Conservation (phyloP, 1,140 invertebrate genomes). For the Eumaeus atala region DNA sequence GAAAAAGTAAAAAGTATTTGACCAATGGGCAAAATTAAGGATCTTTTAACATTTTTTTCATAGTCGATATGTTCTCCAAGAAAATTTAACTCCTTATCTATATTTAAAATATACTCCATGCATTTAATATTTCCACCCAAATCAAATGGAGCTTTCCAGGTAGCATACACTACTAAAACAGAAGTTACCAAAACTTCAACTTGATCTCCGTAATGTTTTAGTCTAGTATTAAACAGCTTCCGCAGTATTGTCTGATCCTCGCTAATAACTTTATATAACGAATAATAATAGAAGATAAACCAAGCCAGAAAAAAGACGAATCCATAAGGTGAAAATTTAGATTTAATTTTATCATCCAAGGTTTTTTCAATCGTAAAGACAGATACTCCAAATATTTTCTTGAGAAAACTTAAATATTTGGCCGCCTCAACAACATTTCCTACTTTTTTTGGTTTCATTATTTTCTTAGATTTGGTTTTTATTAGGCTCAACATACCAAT, state of each 20-base stretch:
- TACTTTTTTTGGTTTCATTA: conserved; percentile 17
- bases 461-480: conserved; percentile 1
- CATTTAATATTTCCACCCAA: conserved; percentile 27
- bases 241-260: conserved; percentile 43
- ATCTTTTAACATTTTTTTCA: conserved; percentile 20
- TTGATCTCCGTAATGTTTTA: conserved; percentile 48
- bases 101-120: conserved; percentile 29
- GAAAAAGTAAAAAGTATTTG: conserved; percentile 26
- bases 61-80: conserved; percentile 34
- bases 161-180: conserved; percentile 32
- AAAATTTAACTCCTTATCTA: conserved; percentile 34
- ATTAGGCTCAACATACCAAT: conserved; percentile 1
- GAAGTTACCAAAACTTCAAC: conserved; percentile 35
- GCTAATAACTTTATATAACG: conserved; percentile 26
- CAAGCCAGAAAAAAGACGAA: conserved; percentile 34
- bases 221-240: conserved; percentile 39
- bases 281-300: conserved; percentile 36
- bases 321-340: conserved; percentile 31
- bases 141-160: conserved; percentile 46
- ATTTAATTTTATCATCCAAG: conserved; percentile 11
- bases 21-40: conserved; percentile 23
- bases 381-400: conserved; percentile 24
- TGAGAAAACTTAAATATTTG: conserved; percentile 19
- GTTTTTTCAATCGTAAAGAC: conserved; percentile 23
- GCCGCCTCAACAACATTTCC: conserved; percentile 30